phyloP scores from a whole-genome alignment of 2,888 invertebrate species.

The Tiliacea aurago region DNA sequence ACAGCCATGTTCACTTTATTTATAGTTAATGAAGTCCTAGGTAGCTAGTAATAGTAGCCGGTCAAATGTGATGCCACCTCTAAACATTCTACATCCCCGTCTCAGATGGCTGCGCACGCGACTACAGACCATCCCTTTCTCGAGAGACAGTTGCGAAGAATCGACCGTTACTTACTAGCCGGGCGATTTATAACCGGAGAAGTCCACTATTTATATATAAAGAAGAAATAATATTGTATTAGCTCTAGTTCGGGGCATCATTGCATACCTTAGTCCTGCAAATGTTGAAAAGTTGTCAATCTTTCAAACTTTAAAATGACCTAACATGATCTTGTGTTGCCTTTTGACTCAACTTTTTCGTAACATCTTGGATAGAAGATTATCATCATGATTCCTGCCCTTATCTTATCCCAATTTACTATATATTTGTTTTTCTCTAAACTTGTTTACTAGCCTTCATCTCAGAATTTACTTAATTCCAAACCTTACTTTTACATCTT shows the following conservation, averaged over 20 bases:
- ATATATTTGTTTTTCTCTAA: too few species aligned
- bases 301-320: background rate
- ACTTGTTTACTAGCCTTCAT: background rate
- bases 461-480: background rate
- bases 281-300: background rate
- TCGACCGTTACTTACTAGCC: slow-evolving; percentile 71
- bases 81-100: slow-evolving; percentile 40
- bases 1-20: background rate
- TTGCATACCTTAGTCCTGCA: background rate
- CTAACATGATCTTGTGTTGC: background rate
- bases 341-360: background rate
- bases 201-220: slow-evolving; percentile 8
- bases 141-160: slow-evolving; percentile 76
- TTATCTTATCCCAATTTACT: too few species aligned
- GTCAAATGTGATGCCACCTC: slow-evolving; percentile 14
- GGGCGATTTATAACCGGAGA: slow-evolving; percentile 54
- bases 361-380: background rate
- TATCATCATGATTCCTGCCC: too few species aligned
- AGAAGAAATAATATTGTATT: slow-evolving; percentile 19
- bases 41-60: background rate
- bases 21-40: background rate
- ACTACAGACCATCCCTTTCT: slow-evolving; percentile 76
- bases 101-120: slow-evolving; percentile 77
- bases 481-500: background rate
- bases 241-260: background rate